These are phyloP conservation scores for Burhinus bistriatus DNA, from an alignment of 2,113 vertebrate genomes.

Conservation along the genomic window DNA sequence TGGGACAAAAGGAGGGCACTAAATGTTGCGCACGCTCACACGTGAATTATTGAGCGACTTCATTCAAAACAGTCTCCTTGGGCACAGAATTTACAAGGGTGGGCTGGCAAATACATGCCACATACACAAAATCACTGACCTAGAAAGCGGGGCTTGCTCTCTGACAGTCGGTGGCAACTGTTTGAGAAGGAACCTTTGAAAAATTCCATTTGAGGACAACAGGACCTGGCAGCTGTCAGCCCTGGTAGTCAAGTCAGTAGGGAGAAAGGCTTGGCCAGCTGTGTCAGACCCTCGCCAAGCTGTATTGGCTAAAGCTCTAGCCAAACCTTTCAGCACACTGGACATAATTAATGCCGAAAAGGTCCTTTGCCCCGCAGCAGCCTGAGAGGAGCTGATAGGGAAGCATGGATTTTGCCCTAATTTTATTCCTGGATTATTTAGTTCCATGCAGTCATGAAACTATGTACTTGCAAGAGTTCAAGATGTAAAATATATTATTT, in stretches of 20 bases:
- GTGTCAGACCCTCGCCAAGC: neutral
- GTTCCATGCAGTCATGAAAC: neutral
- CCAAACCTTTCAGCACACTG: constrained; percentile 12
- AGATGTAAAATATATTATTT: neutral
- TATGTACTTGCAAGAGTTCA: neutral
- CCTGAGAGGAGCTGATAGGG: neutral
- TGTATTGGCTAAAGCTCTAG: neutral
- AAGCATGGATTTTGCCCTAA: neutral
- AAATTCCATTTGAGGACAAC: constrained; percentile 41
- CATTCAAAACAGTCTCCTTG: neutral
- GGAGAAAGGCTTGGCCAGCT: constrained; percentile 16
- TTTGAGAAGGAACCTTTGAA: constrained; percentile 23
- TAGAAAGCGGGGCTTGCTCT: neutral
- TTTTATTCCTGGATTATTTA: neutral
- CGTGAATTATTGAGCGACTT: neutral
- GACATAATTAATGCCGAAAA: constrained; percentile 32
- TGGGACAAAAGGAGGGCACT: neutral
- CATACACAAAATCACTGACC: neutral
- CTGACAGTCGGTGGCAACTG: neutral
- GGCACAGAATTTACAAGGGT: neutral
- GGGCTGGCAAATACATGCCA: neutral
- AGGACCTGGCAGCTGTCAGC: constrained; percentile 30
- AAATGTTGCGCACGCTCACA: neutral
- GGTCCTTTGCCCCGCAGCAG: constrained; percentile 23
- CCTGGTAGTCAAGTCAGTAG: constrained; percentile 22